These are phyloP conservation scores for Forbesichthys papilliferus DNA, from an alignment of 2,113 vertebrate species.

Conservation along the genomic window DNA sequence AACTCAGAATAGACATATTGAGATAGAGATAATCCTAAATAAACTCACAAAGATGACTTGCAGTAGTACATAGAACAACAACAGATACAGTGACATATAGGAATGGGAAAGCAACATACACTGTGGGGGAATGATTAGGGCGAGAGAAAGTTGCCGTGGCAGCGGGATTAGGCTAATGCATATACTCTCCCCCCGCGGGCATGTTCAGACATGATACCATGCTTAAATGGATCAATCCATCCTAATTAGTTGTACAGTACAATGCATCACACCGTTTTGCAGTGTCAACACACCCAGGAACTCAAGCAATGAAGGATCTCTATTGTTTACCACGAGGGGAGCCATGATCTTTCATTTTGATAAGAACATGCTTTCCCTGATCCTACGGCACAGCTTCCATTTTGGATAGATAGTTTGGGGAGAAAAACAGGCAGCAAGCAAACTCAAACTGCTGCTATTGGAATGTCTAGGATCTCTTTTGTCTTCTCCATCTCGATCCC, in stretches of 20 bases:
- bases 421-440: slow-evolving; percentile 3
- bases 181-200: slow-evolving; percentile 67
- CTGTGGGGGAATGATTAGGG: background rate
- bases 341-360: slow-evolving; percentile 70
- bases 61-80: slow-evolving; percentile 16
- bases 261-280: slow-evolving; percentile 60
- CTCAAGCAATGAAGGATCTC: slow-evolving; percentile 52
- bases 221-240: slow-evolving; percentile 76
- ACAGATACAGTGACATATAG: slow-evolving; percentile 29
- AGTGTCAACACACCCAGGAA: slow-evolving; percentile 72
- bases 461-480: slow-evolving; percentile 36
- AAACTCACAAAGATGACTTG: slow-evolving; percentile 27
- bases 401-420: slow-evolving; percentile 48
- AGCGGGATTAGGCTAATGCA: slow-evolving; percentile 63
- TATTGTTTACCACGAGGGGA: slow-evolving; percentile 64
- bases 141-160: slow-evolving; percentile 57
- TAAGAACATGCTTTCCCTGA: slow-evolving; percentile 45
- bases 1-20: no score
- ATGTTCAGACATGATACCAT: slow-evolving; percentile 68
- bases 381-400: slow-evolving; percentile 19
- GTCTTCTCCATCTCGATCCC: slow-evolving; percentile 10
- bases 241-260: slow-evolving; percentile 73
- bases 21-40: no score
- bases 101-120: slow-evolving; percentile 24
- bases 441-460: slow-evolving; percentile 44